Percentiles rank a stretch among this genome's conserved stretches.
phyloP scores from a whole-genome alignment of 2,888 invertebrate species.

The Agrilus biguttatus region DNA sequence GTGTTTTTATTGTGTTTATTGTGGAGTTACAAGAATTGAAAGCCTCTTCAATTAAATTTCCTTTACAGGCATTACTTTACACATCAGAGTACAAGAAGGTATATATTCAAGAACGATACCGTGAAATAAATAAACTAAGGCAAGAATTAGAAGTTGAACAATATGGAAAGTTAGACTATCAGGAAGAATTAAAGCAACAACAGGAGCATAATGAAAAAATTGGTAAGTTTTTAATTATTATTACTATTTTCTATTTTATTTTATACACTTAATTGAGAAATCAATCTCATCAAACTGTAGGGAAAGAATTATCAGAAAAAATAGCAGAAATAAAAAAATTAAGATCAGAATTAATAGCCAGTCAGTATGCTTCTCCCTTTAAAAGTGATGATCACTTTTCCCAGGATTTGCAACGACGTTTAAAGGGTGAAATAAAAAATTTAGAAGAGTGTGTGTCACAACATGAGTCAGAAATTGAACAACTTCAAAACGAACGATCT shows the following conservation, averaged over 20 bases:
- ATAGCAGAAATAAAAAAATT: constrained; percentile 26
- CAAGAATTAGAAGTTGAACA: constrained; percentile 45
- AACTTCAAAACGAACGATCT: constrained; percentile 38
- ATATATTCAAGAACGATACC: constrained; percentile 21
- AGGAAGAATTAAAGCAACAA: constrained; percentile 41
- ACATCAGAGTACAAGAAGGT: constrained; percentile 15
- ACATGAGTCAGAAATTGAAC: constrained; percentile 37
- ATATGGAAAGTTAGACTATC: constrained; percentile 46
- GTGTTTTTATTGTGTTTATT: too few species aligned
- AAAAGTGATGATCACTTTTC: constrained; percentile 20
- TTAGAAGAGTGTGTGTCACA: constrained; percentile 38
- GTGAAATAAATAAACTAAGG: constrained; percentile 37
- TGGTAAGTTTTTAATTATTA: constrained; percentile 22
- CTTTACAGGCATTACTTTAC: constrained; percentile 21
- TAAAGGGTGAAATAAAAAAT: constrained; percentile 35
- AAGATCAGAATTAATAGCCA: constrained; percentile 20
- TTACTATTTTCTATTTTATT: background rate
- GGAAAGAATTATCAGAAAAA: constrained; percentile 28
- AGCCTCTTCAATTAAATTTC: too few species aligned
- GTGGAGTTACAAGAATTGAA: too few species aligned
- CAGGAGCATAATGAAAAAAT: constrained; percentile 39
- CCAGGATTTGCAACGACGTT: constrained; percentile 20
- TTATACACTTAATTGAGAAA: background rate
- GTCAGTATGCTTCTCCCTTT: constrained; percentile 21
- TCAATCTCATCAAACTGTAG: constrained; percentile 11